These are phyloP conservation scores for Lanius collurio DNA, from an alignment of 2,113 vertebrate genomes.

Conservation along the genomic window DNA sequence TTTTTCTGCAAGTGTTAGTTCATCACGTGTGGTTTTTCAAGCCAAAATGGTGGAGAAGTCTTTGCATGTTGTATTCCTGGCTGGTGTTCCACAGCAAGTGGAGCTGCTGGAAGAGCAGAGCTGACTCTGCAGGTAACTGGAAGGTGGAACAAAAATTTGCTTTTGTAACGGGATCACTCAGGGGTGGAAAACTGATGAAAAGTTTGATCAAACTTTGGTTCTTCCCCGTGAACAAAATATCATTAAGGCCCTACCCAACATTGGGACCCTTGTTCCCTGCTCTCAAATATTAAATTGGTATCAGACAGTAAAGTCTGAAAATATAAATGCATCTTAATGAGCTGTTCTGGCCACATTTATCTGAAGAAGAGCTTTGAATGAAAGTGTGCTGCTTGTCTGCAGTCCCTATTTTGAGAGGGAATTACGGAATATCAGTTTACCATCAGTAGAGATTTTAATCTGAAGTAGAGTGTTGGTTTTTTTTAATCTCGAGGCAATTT, in stretches of 20 bases:
- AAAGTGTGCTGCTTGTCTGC: not conserved
- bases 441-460: not conserved
- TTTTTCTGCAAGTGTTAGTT: not conserved
- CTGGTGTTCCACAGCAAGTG: not conserved
- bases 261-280: fast-evolving
- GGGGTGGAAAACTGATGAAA: not conserved
- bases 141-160: not conserved
- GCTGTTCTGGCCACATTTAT: not conserved
- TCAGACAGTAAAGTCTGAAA: not conserved
- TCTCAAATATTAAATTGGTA: not conserved
- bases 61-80: fast-evolving
- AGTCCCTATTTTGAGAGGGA: not conserved
- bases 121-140: not conserved
- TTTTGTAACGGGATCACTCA: not conserved
- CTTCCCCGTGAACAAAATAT: not conserved
- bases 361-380: not conserved
- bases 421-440: not conserved
- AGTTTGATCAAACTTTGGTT: not conserved
- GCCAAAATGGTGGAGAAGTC: not conserved
- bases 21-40: not conserved
- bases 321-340: not conserved
- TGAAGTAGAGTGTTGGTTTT: not conserved
- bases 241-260: not conserved
- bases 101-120: not conserved
- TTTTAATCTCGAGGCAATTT: not conserved